Conservation (phyloP, 2,888 invertebrate genomes). For the Plemyria rubiginata region DNA sequence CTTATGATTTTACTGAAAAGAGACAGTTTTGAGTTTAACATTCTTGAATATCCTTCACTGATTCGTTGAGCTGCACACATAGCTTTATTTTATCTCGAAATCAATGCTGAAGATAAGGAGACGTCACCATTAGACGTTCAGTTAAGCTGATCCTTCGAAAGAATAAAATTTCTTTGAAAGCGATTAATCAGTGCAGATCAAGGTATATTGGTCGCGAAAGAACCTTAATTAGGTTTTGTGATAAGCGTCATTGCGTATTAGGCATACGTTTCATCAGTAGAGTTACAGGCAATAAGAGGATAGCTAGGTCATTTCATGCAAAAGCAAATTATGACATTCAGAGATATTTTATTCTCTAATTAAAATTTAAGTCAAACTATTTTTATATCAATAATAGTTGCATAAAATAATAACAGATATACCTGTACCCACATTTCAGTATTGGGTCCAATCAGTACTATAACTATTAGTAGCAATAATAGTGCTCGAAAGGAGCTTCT, state of each 20-base stretch:
- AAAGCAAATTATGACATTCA: too few species aligned
- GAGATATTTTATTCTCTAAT: too few species aligned
- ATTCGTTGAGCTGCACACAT: constrained; percentile 74
- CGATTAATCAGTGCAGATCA: constrained; percentile 39
- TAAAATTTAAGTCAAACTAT: too few species aligned
- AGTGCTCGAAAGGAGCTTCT: too few species aligned
- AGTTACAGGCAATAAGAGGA: constrained; percentile 37
- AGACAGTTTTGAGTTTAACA: not conserved
- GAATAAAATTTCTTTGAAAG: constrained; percentile 6
- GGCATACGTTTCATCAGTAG: constrained; percentile 79
- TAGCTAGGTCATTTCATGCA: constrained; percentile 1
- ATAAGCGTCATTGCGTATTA: constrained; percentile 81
- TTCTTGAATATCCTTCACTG: not conserved
- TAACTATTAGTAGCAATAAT: too few species aligned
- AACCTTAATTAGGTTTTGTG: constrained; percentile 80
- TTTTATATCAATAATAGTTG: too few species aligned
- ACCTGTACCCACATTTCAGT: too few species aligned
- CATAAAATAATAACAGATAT: too few species aligned
- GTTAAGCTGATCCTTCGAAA: constrained; percentile 42
- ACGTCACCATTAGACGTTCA: constrained; percentile 57
- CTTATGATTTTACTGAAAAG: too few species aligned
- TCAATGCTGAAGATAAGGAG: constrained; percentile 77
- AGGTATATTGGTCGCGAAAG: constrained; percentile 54
- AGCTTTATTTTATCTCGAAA: constrained; percentile 72
- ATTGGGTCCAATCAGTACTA: too few species aligned